These are phyloP conservation scores for Blastobasis adustella DNA, from an alignment of 2,888 invertebrate species.

Conservation along the genomic window DNA sequence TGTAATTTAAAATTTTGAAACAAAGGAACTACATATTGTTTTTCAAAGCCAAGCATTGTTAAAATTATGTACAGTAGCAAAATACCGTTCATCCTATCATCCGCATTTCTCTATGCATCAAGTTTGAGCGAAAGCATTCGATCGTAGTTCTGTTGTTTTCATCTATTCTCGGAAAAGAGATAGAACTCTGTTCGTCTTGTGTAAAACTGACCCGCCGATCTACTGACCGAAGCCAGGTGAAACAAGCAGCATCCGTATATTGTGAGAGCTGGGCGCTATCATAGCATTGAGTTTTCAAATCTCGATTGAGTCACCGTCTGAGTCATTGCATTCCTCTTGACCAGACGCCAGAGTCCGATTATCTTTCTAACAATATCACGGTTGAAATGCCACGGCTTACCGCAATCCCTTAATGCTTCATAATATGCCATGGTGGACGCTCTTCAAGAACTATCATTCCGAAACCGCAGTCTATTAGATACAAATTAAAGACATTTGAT, in stretches of 20 bases:
- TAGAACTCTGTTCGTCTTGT: not conserved
- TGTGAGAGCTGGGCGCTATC: too few relatives aligned
- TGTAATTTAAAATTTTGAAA: not conserved
- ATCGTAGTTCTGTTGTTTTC: slow-evolving; percentile 2
- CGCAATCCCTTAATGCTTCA: not conserved
- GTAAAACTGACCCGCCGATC: slow-evolving; percentile 2
- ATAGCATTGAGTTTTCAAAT: slow-evolving; percentile 9
- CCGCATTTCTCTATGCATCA: too few relatives aligned
- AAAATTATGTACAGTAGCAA: too few relatives aligned
- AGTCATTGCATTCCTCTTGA: slow-evolving; percentile 32
- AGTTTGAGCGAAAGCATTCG: too few relatives aligned
- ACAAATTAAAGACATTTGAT: too few relatives aligned
- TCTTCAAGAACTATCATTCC: too few relatives aligned
- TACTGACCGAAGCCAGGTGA: too few relatives aligned
- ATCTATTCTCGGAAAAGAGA: slow-evolving; percentile 1
- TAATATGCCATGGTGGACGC: too few relatives aligned
- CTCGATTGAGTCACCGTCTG: slow-evolving; percentile 35
- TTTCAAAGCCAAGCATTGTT: not conserved
- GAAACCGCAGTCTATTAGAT: too few relatives aligned
- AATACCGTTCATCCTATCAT: too few relatives aligned
- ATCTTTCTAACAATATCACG: not conserved
- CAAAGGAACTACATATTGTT: not conserved
- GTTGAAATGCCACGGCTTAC: not conserved
- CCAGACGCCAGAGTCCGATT: slow-evolving; percentile 2
- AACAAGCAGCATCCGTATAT: too few relatives aligned